Conservation (phyloP, 2,888 invertebrate species). For the Mimas tiliae region DNA sequence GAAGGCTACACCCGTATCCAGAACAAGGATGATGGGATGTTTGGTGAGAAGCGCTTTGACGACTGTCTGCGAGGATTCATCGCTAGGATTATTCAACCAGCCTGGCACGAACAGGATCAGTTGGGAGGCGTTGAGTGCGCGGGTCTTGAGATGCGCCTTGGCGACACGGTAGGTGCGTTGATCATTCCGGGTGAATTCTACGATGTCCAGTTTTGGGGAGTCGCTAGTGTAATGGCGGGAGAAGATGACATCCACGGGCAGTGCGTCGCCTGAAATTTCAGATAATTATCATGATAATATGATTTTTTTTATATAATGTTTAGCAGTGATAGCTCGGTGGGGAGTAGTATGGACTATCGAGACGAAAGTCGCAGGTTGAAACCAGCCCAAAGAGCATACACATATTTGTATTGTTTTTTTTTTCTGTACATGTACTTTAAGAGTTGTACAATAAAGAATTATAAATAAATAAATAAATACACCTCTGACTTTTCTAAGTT, state of each 20-base stretch:
- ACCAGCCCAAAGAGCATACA: too few species aligned
- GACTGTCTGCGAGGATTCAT: slow-evolving; percentile 63
- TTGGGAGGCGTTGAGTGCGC: slow-evolving; percentile 24
- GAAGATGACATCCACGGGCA: slow-evolving; percentile 65
- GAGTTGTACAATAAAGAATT: too few species aligned
- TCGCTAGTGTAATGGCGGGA: slow-evolving; percentile 50
- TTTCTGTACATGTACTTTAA: too few species aligned
- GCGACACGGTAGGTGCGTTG: slow-evolving; percentile 48
- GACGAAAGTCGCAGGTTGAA: too few species aligned
- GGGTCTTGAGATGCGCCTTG: slow-evolving; percentile 47
- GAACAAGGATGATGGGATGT: slow-evolving; percentile 55
- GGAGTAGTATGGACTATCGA: too few species aligned
- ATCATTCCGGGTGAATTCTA: slow-evolving; percentile 50
- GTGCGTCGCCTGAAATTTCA: slow-evolving; percentile 59
- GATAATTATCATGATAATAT: too few species aligned
- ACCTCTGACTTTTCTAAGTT: too few species aligned
- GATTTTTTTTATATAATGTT: too few species aligned
- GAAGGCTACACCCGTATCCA: slow-evolving; percentile 67
- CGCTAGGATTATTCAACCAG: slow-evolving; percentile 73
- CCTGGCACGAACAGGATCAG: slow-evolving; percentile 71
- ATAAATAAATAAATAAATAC: too few species aligned
- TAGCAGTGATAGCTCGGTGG: too few species aligned
- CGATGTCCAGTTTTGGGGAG: slow-evolving; percentile 51
- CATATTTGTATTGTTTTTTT: too few species aligned
- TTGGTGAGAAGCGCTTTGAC: slow-evolving; percentile 59